Evolutionary conservation across 2,888 invertebrate species (phyloP), one percentile per base, ranked within the genome.

Genomic region (Heliconius cydno): DNA sequence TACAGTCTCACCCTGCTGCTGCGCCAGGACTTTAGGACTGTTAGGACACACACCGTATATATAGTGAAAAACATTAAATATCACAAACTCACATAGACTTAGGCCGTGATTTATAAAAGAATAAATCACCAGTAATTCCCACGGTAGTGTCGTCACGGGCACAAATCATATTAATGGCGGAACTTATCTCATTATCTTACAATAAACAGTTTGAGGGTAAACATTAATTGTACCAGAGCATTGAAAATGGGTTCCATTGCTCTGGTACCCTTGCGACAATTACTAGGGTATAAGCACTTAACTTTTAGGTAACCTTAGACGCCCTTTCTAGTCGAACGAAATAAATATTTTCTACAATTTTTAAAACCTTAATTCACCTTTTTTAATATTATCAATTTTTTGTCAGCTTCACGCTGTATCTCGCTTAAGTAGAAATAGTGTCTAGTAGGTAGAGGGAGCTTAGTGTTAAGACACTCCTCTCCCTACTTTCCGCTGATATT

Each of bases 111-210:
- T 67, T 76, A 67, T 79, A 60, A 76, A 80, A 78, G 74, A 78
- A 72, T 81, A 80, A 80, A 80, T 79, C 79, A 81, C 67, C 30
- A 79, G 52, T 79, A 82, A 79, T 79, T 79, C 79, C 78, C 66
- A 77, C 70, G 74, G 78, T 76, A 71, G 78, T 80, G 71, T 80
- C 76, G 74, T 72, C 78, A 65, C 74, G 71, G 28, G 52, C 66
- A 78, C 82, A 81, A 82, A 82, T 83, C 82, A 84, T 82, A 79
- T 83, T 82, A 83, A 84, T 77, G 80, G 80, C 77, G 65, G 76
- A 84, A 84, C 84, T 84, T 84, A 82, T 82, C 84, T 84, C 84
- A 83, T 83, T 83, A 82, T 79, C 83, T 78, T 76, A 81, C 79
- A 80, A 83, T 83, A 82, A 83, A 83, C 84, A 81, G 76, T 81